Conservation (phyloP, 2,888 invertebrate genomes). For the Ypsolopha sequella region DNA sequence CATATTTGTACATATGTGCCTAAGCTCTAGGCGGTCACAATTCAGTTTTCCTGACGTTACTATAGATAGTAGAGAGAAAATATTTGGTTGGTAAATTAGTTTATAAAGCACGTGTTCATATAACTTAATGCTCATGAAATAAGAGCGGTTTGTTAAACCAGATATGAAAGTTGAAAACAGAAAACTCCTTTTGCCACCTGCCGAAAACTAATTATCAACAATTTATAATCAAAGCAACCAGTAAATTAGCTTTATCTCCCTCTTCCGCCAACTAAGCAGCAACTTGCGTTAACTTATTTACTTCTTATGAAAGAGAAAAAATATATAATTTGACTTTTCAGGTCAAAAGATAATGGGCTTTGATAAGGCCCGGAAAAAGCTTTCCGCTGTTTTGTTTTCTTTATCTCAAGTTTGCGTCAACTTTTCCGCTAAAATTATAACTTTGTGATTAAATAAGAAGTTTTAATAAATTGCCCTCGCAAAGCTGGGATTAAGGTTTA, state of each 20-base stretch:
- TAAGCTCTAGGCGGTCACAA: no score
- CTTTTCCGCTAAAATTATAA: constrained; percentile 64
- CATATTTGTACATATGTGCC: no score
- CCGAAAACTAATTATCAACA: constrained; percentile 6
- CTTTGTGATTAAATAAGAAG: constrained; percentile 63
- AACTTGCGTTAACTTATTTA: constrained; percentile 51
- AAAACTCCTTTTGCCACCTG: no score
- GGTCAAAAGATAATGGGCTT: constrained; percentile 67
- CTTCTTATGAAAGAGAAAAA: constrained; percentile 58
- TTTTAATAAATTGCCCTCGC: constrained; percentile 61
- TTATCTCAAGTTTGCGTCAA: constrained; percentile 60
- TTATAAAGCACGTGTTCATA: no score
- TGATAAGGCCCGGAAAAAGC: constrained; percentile 67
- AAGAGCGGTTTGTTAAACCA: no score
- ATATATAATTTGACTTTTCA: constrained; percentile 67
- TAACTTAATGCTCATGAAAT: no score
- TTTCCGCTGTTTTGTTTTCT: constrained; percentile 69
- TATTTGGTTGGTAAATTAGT: no score
- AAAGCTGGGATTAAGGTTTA: constrained; percentile 46
- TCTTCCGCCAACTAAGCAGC: constrained; percentile 32
- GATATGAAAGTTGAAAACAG: no score
- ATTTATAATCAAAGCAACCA: constrained; percentile 4
- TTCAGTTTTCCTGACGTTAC: no score
- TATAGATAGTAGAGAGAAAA: no score
- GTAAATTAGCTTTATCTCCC: constrained; percentile 20